A percentile compares a stretch with the other conserved stretches of the same genome.
phyloP scores from a whole-genome alignment of 2,797 vertebrate genomes.

The Hippocampus kuda region DNA sequence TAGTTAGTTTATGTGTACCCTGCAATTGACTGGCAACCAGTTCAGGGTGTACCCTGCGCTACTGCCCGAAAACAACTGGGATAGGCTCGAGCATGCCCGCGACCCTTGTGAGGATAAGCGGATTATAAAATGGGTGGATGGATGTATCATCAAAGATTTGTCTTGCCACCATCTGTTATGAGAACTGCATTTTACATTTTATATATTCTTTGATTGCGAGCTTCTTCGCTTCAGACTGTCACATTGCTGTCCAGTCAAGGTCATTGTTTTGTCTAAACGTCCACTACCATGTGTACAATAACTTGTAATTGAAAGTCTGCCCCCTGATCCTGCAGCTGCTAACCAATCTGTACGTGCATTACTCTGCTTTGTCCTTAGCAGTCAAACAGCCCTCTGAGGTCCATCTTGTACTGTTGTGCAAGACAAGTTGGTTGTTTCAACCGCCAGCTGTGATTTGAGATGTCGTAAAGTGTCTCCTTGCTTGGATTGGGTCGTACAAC shows the following conservation, averaged over 20 bases:
- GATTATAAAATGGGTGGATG: no score
- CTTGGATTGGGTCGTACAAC: background rate
- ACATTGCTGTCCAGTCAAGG: background rate
- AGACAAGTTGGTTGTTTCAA: slow-evolving; percentile 23
- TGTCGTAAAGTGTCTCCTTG: slow-evolving; percentile 13
- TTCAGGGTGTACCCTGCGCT: no score
- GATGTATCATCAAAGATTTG: no score
- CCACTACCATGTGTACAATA: slow-evolving; percentile 14
- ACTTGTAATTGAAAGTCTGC: slow-evolving; percentile 17
- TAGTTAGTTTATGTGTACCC: no score
- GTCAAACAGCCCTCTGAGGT: slow-evolving; percentile 9
- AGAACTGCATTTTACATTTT: no score
- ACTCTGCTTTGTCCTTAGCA: slow-evolving; percentile 10
- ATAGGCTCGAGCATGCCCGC: no score
- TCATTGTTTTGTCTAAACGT: background rate
- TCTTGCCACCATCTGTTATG: no score
- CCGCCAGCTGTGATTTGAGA: slow-evolving; percentile 24
- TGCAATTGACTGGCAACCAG: no score
- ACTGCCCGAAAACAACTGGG: no score
- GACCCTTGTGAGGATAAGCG: no score
- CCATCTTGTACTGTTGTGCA: slow-evolving; percentile 15
- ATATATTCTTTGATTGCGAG: no score
- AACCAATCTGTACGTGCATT: slow-evolving; percentile 20
- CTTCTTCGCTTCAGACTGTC: background rate
- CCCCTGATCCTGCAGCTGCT: slow-evolving; percentile 24